Evolutionary conservation across 64 coral and sea anemone genomes (phyloP), one percentile per base, ranked within the genome.

Genomic region (Montipora sp.): DNA sequence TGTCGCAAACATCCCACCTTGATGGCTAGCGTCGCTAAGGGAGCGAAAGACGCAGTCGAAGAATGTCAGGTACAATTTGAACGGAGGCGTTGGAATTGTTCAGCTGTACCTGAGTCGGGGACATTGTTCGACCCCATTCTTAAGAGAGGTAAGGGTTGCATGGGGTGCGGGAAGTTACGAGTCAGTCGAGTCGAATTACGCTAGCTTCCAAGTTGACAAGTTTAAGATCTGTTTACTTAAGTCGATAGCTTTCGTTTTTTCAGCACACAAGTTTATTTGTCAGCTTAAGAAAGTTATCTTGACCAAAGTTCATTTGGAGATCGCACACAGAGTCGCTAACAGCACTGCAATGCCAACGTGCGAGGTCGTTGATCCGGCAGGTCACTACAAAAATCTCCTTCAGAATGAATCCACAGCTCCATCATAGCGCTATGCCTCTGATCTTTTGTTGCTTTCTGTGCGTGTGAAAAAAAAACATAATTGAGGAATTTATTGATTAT

Each of bases 31-130:
- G 92, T 98, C 18, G 95, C 95, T 14, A 82, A 79, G 48, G 95
- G 95, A 75, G 95, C 95, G 0, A 87, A 88, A 68, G 81, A 92
- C 15, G 95, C 92, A 21, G 59, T 98, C 2, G 58, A 98, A 50
- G 95, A 98, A 80, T 98, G 95, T 45, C 83, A 94, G 45, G 80
- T 90, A 75, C 95, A 98, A 89, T 98, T 98, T 73, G 92, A 83
- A 14, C 59, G 60, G 15, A 93, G 95, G 1, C 95, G 95, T 3
- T 98, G 95, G 95, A 98, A 98, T 47, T 98, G 95, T 69, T 98
- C 95, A 0, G 59, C 89, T n/a, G 91, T 98, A 2, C 87, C 86
- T 4, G 92, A 98, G n/a, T 98, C 95, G 1, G 95, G 95, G 7
- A 91, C 92, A 7, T 13, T 98, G 78, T 98, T 98, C 87, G 73